Conservation (phyloP, 2,113 vertebrate genomes). For the Menura novaehollandiae region DNA sequence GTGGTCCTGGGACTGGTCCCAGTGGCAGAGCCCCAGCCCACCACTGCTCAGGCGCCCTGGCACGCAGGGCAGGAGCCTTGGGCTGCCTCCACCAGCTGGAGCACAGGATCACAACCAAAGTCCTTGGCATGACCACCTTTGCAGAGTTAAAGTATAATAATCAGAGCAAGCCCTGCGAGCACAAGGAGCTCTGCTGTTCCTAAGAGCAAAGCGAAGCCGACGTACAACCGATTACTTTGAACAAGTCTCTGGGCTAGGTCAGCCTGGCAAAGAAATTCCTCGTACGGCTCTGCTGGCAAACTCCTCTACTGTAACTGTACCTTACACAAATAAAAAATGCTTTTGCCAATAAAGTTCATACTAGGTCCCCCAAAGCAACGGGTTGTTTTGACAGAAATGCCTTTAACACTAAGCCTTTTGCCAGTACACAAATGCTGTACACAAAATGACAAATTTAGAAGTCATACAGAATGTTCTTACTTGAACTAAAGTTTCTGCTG, state of each 20-base stretch:
- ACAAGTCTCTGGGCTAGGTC: constrained; percentile 9
- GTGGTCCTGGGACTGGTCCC: not conserved
- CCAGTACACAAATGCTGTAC: constrained; percentile 65
- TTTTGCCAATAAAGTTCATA: constrained; percentile 65
- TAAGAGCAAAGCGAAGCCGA: not conserved
- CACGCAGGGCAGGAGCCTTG: not conserved
- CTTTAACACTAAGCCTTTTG: constrained; percentile 63
- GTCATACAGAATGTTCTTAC: constrained; percentile 17
- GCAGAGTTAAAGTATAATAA: not conserved
- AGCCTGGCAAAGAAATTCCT: constrained; percentile 47
- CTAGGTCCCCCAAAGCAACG: constrained; percentile 60
- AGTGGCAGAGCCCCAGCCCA: not conserved
- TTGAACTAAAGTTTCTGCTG: constrained; percentile 39
- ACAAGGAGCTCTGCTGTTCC: not conserved
- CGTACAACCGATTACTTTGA: not conserved
- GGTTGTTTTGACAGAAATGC: constrained; percentile 64
- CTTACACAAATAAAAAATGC: constrained; percentile 60
- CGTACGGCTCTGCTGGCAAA: constrained; percentile 49
- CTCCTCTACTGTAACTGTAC: constrained; percentile 40
- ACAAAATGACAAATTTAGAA: constrained; percentile 65
- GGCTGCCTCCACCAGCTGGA: not conserved
- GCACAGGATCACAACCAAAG: not conserved
- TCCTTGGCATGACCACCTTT: not conserved
- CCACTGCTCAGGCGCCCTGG: not conserved
- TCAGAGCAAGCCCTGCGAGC: not conserved